Evolutionary conservation across 2,888 invertebrate genomes (phyloP), one percentile per base, ranked within the genome.

Genomic region (Sphecodes monilicornis): DNA sequence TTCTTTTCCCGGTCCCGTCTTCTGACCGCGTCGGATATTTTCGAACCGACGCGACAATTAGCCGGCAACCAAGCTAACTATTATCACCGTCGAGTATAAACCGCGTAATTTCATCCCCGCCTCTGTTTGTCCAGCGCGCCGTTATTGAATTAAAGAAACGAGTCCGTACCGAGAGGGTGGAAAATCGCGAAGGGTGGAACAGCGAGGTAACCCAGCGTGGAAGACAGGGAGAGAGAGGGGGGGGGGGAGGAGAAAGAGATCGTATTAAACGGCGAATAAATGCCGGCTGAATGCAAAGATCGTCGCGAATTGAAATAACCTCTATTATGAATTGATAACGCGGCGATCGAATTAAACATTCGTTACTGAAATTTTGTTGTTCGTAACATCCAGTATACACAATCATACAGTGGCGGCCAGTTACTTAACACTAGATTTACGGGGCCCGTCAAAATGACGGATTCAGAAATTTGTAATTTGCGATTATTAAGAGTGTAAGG

Each of bases 1-100:
- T 36, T 69, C 73, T 78, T 66, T 78, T 22, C 50, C 6, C 72
- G 3, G 11, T 60, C 39, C 74, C n/a, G 41, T 54, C 50, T 13
- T 46, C 57, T 69, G 46, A 29, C 54, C 39, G 18, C 57, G 43
- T 18, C 57, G 77, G 74, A 74, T 82, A 84, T 84, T 78, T 76
- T 43, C 78, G 46, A 68, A 78, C 43, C 72, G 29, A 18, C n/a
- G 29, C 74, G 75, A 72, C 66, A 78, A 85, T 85, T 84, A 84
- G n/a, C 84, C 57, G 50, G 57, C 26, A 41, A 83, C 64, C 39
- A 54, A 64, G 78, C 26, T 68, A 78, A 64, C 79, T 76, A 84
- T 69, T 54, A 73, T 76, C 50, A 29, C 3, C 41, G 39, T 22
- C 36, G 64, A 29, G 29, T 46, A 4, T 66, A 60, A 54, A 13